Conservation (phyloP, 1,140 invertebrate species). For the Ylistrum balloti region DNA sequence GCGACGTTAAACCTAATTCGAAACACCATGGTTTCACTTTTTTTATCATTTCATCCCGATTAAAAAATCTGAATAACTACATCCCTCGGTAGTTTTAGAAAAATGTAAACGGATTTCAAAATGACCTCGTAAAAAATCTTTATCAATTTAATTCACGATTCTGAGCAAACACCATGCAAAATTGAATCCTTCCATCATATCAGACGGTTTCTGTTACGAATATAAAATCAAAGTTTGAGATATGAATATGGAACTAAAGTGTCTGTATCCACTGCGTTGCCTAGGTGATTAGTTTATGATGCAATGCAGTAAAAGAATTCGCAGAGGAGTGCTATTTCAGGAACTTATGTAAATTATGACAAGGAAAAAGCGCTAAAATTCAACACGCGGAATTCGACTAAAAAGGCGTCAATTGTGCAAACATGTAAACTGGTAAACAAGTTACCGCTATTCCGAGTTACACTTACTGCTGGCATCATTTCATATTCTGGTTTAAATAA, state of each 20-base stretch:
- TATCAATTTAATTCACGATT: neutral
- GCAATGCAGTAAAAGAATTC: neutral
- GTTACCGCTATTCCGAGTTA: neutral
- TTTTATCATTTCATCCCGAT: neutral
- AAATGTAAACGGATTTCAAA: neutral
- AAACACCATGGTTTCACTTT: neutral
- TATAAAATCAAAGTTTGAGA: neutral
- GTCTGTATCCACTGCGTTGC: neutral
- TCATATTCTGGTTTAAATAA: constrained; percentile 4
- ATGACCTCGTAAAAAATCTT: neutral
- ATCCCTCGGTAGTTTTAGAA: neutral
- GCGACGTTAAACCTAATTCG: neutral
- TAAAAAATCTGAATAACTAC: constrained; percentile 7
- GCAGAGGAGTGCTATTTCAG: neutral
- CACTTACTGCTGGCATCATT: neutral
- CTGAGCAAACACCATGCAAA: neutral
- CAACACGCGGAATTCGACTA: neutral
- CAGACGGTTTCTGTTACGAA: neutral
- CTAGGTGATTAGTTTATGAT: neutral
- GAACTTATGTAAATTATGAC: neutral
- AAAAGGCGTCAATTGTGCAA: neutral
- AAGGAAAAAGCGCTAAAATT: neutral
- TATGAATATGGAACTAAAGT: neutral
- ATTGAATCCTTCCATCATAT: neutral
- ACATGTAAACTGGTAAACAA: neutral